Evolutionary conservation across 2,888 invertebrate genomes (phyloP), one percentile per base, ranked within the genome.

Genomic region (Itoplectis maculator): DNA sequence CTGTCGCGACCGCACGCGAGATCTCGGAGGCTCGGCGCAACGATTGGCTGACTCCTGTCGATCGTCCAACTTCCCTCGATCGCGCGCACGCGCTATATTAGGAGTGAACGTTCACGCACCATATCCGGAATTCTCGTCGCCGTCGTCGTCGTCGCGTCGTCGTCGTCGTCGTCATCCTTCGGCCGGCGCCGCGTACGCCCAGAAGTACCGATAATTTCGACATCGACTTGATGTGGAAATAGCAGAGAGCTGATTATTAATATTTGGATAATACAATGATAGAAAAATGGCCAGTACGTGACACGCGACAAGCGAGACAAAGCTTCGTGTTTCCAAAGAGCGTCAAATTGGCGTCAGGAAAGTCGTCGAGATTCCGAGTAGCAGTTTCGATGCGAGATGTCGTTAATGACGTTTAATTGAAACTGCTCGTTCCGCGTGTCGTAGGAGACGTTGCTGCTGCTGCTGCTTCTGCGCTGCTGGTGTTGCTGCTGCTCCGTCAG

Each of bases 71-170:
- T 74, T 73, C 66, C 72, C 68, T 74, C 79, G 82, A 73, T 47
- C 56, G 65, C 56, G 51, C 49, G 49, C 42, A 72, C 61, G 54
- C 29, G 2, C 84, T 84, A 76, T 84, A 84, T 84, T 82, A 82
- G 84, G 84, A 84, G 81, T 54, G 84, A 84, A 68, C 82, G 82
- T 73, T 76, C 40, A 49, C 76, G 54, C 79, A 76, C 82, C 76
- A 82, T 82, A 79, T 82, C 63, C 73, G 73, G 66, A 68, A 61
- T 76, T 76, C 8, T 56, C 29, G 7, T 66, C 65, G 45, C 66
- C 70, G 42, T 78, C 83, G 63, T 82, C 66, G 40, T 68, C 63
- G 40, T 75, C 49, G n/a, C n/a, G n/a, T n/a, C n/a, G n/a, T n/a
- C 65, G 45, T 72, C 70, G 42, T 78, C 83, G 63, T 82, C 66